Conservation (phyloP, 2,797 vertebrate species). For the Scomberomorus guttatus region DNA sequence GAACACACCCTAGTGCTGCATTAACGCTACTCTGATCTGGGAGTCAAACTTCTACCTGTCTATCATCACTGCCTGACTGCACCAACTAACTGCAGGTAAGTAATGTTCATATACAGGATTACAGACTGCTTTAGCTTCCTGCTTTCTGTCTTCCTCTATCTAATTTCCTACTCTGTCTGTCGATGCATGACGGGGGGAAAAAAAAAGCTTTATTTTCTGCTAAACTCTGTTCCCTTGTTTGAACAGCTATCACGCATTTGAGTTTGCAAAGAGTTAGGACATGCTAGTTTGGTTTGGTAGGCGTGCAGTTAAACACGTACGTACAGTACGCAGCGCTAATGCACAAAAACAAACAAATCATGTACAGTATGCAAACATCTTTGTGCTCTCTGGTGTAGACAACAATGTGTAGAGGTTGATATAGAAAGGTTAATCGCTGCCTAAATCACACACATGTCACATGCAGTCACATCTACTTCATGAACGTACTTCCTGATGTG, state of each 20-base stretch:
- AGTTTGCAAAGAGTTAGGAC: conserved; percentile 7
- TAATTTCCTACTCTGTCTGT: conserved; percentile 23
- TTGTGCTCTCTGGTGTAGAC: not conserved
- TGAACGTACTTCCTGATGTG: conserved; percentile 54
- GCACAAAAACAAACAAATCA: not conserved
- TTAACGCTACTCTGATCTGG: conserved; percentile 1
- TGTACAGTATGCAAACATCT: not conserved
- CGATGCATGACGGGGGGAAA: conserved; percentile 10
- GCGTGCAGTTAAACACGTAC: conserved; percentile 3
- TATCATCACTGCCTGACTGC: conserved; percentile 19
- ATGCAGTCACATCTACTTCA: conserved; percentile 22
- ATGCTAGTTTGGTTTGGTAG: not conserved
- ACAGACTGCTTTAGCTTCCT: not conserved
- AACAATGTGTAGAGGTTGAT: not conserved
- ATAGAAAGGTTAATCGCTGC: not conserved
- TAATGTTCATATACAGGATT: not conserved
- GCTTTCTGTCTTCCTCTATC: conserved; percentile 8
- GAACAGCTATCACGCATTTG: conserved; percentile 1
- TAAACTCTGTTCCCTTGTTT: conserved; percentile 15
- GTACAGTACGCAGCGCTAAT: not conserved
- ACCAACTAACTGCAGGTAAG: conserved; percentile 61
- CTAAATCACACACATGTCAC: conserved; percentile 14
- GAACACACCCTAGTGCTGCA: conserved; percentile 34
- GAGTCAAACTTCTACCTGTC: conserved; percentile 19
- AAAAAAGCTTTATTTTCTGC: not conserved